A percentile compares a stretch with the other conserved stretches of the same genome.
phyloP scores from a whole-genome alignment of 2,797 vertebrate genomes.

The Nyctibius grandis region DNA sequence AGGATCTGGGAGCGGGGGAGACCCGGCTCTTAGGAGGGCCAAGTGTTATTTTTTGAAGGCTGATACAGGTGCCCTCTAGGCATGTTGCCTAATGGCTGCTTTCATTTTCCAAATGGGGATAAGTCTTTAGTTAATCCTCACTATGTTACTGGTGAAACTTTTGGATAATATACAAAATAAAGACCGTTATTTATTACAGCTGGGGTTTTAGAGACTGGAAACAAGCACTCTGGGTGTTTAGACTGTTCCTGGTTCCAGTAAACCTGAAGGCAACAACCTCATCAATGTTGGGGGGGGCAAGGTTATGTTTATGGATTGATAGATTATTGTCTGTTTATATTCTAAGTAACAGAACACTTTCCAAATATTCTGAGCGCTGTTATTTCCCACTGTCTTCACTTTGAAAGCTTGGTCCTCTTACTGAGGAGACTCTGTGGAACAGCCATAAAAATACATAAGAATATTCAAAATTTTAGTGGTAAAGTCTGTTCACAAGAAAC shows the following conservation, averaged over 20 bases:
- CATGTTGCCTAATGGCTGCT: not conserved
- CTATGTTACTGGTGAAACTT: not conserved
- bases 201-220: not conserved
- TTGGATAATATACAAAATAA: not conserved
- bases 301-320: not conserved
- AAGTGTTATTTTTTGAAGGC: not conserved
- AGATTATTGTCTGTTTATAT: not conserved
- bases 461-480: not conserved
- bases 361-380: accelerated
- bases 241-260: not conserved
- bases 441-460: not conserved
- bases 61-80: not conserved
- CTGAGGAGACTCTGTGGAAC: not conserved
- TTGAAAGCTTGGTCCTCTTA: not conserved
- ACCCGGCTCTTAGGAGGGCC: not conserved
- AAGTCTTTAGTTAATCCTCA: not conserved
- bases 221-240: not conserved
- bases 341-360: not conserved
- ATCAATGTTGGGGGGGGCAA: not conserved
- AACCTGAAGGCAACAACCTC: not conserved
- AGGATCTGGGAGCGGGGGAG: not conserved
- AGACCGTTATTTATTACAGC: not conserved
- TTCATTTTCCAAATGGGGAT: not conserved
- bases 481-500: not conserved
- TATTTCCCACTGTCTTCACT: not conserved